Evolutionary conservation across 2,888 invertebrate species (phyloP).

Genomic region (Trachelus stipa): DNA sequence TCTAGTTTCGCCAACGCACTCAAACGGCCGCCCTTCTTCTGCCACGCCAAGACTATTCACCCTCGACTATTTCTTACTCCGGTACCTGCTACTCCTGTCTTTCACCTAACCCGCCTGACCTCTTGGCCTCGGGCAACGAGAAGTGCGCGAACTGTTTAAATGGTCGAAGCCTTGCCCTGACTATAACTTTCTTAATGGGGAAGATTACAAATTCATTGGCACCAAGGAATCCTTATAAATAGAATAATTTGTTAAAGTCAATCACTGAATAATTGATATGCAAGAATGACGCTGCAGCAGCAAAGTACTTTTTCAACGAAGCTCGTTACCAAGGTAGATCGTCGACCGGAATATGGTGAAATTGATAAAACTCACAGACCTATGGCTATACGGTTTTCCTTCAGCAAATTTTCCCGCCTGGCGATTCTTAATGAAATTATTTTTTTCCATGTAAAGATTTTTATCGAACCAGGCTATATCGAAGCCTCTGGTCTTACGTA

Average conservation of each 20-base stretch:
- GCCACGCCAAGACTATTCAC: not conserved
- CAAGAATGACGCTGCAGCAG: not conserved
- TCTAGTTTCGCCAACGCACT: not conserved
- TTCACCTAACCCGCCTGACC: not conserved
- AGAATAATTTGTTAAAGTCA: not conserved
- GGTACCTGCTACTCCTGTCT: not conserved
- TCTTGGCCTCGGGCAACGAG: not conserved
- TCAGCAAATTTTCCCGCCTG: not conserved
- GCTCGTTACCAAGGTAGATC: not conserved
- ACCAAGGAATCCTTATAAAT: not conserved
- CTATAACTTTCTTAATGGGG: not conserved
- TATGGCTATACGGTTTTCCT: not conserved
- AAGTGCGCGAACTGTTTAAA: not conserved
- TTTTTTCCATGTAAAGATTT: not conserved
- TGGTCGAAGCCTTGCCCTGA: not conserved
- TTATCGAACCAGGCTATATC: not conserved
- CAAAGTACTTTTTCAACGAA: not conserved
- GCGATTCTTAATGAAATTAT: not conserved
- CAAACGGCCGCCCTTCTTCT: not conserved
- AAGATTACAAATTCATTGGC: not conserved
- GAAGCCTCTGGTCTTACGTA: not conserved
- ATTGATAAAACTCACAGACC: not conserved
- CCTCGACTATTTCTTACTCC: not conserved
- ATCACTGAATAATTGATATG: not conserved
- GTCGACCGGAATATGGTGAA: not conserved